These are phyloP conservation scores for Drosophila nasuta DNA, from an alignment of 1,140 invertebrate genomes.

Conservation along the genomic window DNA sequence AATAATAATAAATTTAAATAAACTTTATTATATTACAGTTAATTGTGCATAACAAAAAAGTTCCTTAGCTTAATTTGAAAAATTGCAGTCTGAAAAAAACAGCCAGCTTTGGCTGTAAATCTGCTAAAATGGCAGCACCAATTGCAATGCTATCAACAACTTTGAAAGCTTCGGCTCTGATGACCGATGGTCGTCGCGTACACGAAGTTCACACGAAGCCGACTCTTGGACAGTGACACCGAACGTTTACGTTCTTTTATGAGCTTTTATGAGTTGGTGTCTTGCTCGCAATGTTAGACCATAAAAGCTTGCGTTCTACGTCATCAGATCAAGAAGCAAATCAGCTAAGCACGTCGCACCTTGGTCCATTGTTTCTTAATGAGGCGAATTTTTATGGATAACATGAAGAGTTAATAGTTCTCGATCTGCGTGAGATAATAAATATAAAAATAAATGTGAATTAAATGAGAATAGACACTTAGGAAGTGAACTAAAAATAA, in stretches of 20 bases:
- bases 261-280: slow-evolving; percentile 46
- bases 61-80: too few species aligned
- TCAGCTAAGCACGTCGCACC: slow-evolving; percentile 33
- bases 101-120: too few species aligned
- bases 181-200: slow-evolving; percentile 29
- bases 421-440: background rate
- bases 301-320: slow-evolving; percentile 56
- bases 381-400: background rate
- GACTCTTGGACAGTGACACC: slow-evolving; percentile 39
- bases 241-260: slow-evolving; percentile 43
- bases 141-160: slow-evolving; percentile 1
- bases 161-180: slow-evolving; percentile 2
- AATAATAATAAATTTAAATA: too few species aligned
- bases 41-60: too few species aligned
- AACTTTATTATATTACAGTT: too few species aligned
- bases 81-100: too few species aligned
- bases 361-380: slow-evolving; percentile 7
- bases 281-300: slow-evolving; percentile 31
- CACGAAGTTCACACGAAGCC: slow-evolving; percentile 46
- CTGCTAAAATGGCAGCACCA: background rate
- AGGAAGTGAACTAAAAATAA: background rate
- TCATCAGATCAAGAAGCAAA: slow-evolving; percentile 44
- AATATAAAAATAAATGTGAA: background rate
- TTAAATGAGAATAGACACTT: background rate
- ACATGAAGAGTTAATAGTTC: background rate